Evolutionary conservation across 2,888 invertebrate species (phyloP), one percentile per base, ranked within the genome.

Genomic region (Caenorhabditis zanzibari): DNA sequence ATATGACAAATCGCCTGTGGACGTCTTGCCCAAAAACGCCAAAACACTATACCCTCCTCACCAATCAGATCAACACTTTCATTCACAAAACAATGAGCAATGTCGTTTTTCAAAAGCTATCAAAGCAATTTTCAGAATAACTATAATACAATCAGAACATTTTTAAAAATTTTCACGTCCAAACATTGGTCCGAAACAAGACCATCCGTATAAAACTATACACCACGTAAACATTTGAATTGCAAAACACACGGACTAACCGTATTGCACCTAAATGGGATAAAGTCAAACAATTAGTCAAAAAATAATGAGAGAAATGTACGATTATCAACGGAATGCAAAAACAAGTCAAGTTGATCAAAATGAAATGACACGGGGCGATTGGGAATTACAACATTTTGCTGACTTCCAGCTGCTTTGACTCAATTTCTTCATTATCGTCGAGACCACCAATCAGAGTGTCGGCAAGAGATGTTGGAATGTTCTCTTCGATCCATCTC

Each of bases 401-500:
- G 73, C 88, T 91, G 64, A 88, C 89, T 82, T 91, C 91, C 35
- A 91, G 74, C 41, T 90, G 89, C 38, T 88, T 81, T 22, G 90
- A 89, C 58, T 89, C 88, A 41, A 89, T 83, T 44, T 92, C 91
- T 22, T 90, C 90, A 1, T 90, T 90, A 35, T 91, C 91, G 56
- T 90, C 91, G 14, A 86, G 54, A 26, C 81, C 77, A 14, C 84
- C 81, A 4, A 92, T 84, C 6, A 91, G 84, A 38, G 90, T 89
- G 92, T 96, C 95, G 79, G 95, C 94, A 86, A 95, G 94, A 12
- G 95, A 94, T 35, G 95, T 94, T 0, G 96, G 96, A 88, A 97
- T 96, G 93, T 97, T 96, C 89, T 97, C 96, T 92, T 97, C 97
- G 7, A 97, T 95, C 97, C 97, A 97, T 92, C 96, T 95, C 87